Base-by-base conservation (phyloP, 2,113 vertebrate species). In the Corvus moneduloides region DNA sequence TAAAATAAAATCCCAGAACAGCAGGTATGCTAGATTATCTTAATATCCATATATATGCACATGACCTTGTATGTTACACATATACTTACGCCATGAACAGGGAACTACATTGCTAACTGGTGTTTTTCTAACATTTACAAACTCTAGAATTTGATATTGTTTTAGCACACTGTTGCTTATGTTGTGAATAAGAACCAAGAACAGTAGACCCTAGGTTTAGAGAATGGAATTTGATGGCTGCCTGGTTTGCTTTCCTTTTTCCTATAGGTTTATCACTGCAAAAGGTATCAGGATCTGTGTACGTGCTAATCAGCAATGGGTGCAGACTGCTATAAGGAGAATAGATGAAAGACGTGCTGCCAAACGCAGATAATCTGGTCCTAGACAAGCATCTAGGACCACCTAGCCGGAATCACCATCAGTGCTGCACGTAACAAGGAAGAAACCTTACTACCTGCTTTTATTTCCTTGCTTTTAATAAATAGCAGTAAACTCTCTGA, bases 251-350 rank as follows among this genome's bases (percentile, higher is more conserved):
- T 93, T 90, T 52, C 62, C 80, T 52, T 87, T 55, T 20, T 13
- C 7, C 86, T 68, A 6, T 16, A 98, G 98, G 76, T 97, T 98
- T 68, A 51, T 97, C 39, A 97, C 77, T 18, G 32, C 8, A 71
- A 87, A n/a, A 20, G 97, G 97, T 12, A 8, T 97, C 20, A 97
- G 30, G 84, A 20, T 97, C 58, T 98, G 98, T 0, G 96, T 96
- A 9, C 64, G 80, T 3, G 68, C 96, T 5, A 0, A 95, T 3
- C 64, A 37, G n/a, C 48, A 32, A 1, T 97, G 97, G 98, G 98
- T 96, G 55, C 68, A 64, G n/a, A 1, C 11, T 24, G 92, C 93
- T 2, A 16, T 97, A 0, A 89, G 22, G 17, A 76, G 2, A 4
- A 24, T 98, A 77, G 67, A 94, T 6, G 7, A 26, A 35, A 96